Conservation (phyloP, 2,888 invertebrate species). For the Megaustenia siamemsis region DNA sequence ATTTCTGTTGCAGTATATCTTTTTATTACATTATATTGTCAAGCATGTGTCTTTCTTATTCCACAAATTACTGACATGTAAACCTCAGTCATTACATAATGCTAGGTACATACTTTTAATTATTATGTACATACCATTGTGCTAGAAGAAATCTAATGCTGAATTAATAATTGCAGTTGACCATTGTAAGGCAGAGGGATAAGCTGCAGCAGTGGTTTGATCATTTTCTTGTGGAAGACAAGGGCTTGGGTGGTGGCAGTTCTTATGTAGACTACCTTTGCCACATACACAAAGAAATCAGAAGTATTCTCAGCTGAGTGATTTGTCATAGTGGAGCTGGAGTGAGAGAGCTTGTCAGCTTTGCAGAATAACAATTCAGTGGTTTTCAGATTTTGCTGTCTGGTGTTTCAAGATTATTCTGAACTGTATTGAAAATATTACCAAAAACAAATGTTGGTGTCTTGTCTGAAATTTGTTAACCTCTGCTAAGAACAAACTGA, state of each 20-base stretch:
- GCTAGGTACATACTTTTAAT: no score
- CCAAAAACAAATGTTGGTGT: background rate
- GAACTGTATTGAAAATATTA: background rate
- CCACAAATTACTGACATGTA: no score
- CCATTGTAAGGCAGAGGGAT: conserved; percentile 94
- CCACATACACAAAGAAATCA: conserved; percentile 99
- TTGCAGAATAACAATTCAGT: background rate
- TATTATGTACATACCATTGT: background rate
- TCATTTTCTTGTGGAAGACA: conserved; percentile 97
- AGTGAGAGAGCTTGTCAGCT: no score
- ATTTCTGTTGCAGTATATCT: no score
- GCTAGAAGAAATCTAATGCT: background rate
- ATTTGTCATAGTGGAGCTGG: background rate
- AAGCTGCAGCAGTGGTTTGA: conserved; percentile 96
- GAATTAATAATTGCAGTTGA: conserved; percentile 85
- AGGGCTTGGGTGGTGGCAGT: conserved; percentile 85
- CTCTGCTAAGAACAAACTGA: background rate
- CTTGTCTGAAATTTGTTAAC: conserved; percentile 6
- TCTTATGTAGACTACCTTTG: conserved; percentile 99
- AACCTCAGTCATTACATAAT: no score
- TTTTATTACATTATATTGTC: no score
- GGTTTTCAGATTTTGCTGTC: background rate
- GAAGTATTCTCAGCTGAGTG: conserved; percentile 80
- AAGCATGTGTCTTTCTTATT: no score
- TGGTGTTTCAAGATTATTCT: background rate